Conservation (phyloP, 2,113 vertebrate species). For the Montifringilla adamsi region DNA sequence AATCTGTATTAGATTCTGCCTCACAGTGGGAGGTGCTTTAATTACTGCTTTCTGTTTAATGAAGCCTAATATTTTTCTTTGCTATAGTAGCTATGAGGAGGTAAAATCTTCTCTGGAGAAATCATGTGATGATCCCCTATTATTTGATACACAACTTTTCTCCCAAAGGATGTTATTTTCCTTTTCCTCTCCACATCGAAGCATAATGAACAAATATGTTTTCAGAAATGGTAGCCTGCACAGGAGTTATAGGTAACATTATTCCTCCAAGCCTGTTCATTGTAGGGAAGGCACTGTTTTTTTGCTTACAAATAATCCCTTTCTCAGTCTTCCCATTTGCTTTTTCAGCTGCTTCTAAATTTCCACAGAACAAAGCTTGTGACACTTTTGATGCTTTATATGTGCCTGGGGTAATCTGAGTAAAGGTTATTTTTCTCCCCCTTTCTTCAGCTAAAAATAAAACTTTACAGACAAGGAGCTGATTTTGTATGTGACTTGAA, state of each 20-base stretch:
- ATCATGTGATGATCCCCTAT: background rate
- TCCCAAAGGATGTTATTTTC: background rate
- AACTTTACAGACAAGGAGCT: background rate
- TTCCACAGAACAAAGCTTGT: background rate
- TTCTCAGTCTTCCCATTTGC: background rate
- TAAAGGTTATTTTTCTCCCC: background rate
- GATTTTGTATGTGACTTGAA: background rate
- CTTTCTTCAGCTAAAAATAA: background rate
- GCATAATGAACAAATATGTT: background rate
- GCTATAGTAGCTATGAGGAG: background rate
- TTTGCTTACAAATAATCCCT: background rate
- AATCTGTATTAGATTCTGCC: background rate
- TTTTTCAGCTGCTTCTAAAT: background rate
- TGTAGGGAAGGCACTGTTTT: background rate
- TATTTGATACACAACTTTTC: background rate
- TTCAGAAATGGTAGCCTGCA: background rate
- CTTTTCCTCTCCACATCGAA: background rate
- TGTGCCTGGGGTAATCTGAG: background rate
- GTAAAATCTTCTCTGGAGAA: background rate
- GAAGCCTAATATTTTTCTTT: background rate
- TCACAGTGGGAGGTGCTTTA: background rate
- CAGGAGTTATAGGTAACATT: background rate
- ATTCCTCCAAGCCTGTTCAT: background rate
- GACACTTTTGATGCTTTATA: background rate
- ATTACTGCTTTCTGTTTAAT: background rate